Conservation (phyloP, 2,888 invertebrate genomes). For the Aromia moschata region DNA sequence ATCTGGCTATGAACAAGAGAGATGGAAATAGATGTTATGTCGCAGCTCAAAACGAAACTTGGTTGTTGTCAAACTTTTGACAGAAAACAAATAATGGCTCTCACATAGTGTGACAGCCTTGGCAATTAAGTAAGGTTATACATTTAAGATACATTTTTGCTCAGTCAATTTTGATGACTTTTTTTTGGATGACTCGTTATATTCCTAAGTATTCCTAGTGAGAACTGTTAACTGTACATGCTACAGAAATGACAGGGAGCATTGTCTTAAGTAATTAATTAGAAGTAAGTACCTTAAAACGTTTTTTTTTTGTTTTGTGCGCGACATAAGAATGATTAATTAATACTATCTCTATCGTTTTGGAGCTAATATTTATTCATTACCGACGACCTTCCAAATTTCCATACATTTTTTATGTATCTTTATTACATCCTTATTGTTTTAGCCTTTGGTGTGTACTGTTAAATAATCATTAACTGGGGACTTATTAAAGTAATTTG, state of each 20-base stretch:
- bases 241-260: neutral
- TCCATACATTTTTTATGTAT: constrained; percentile 16
- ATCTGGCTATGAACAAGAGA: too few species aligned
- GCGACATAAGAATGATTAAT: neutral
- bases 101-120: too few species aligned
- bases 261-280: neutral
- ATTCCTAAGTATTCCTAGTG: too few species aligned
- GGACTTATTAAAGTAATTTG: neutral
- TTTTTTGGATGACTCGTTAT: too few species aligned
- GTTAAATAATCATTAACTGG: neutral
- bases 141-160: too few species aligned
- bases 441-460: constrained; percentile 2
- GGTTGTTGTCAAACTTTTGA: too few species aligned
- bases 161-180: too few species aligned
- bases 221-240: too few species aligned
- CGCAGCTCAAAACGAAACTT: too few species aligned
- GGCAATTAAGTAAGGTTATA: too few species aligned
- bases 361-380: constrained; percentile 10
- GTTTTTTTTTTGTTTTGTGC: neutral
- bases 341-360: neutral
- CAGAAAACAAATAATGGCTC: too few species aligned
- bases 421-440: constrained; percentile 18
- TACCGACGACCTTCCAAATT: constrained; percentile 14
- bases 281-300: neutral
- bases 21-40: too few species aligned